phyloP scores from a whole-genome alignment of 2,113 vertebrate species.

The Engraulis encrasicolus region DNA sequence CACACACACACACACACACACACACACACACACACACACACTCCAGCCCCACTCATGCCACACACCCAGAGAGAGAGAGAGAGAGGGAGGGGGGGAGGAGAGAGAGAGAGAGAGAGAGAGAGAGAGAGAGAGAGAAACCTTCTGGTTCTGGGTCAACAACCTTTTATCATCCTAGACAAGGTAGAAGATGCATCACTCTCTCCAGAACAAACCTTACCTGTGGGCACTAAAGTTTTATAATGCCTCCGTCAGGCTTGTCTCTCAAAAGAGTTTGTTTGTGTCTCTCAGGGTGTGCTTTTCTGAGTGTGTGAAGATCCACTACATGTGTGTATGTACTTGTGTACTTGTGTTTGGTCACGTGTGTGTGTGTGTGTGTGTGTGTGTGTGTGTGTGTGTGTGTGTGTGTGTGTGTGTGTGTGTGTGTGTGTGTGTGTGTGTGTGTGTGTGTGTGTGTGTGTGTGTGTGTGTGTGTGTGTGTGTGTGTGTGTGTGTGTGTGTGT shows the following conservation, averaged over 20 bases:
- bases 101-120: too few relatives aligned
- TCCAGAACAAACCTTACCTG: constrained; percentile 56
- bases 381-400: background rate
- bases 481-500: background rate
- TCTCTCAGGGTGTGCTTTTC: too few relatives aligned
- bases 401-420: background rate
- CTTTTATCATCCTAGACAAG: constrained; percentile 41
- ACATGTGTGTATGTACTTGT: too few relatives aligned
- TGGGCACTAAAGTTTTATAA: constrained; percentile 57
- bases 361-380: background rate
- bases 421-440: background rate
- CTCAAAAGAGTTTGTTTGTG: background rate
- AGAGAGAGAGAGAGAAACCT: background rate
- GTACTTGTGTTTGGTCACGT: background rate
- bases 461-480: background rate
- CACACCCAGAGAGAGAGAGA: background rate
- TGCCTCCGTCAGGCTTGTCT: constrained; percentile 27
- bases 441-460: background rate
- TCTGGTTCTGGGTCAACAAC: constrained; percentile 50
- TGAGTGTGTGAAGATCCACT: too few relatives aligned
- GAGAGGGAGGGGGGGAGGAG: too few relatives aligned
- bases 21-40: background rate
- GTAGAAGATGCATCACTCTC: constrained; percentile 41
- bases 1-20: background rate
- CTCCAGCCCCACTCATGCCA: too few relatives aligned